Evolutionary conservation across 2,113 vertebrate species (phyloP), one percentile per base, ranked within the genome.

Genomic region (Mobula hypostoma): DNA sequence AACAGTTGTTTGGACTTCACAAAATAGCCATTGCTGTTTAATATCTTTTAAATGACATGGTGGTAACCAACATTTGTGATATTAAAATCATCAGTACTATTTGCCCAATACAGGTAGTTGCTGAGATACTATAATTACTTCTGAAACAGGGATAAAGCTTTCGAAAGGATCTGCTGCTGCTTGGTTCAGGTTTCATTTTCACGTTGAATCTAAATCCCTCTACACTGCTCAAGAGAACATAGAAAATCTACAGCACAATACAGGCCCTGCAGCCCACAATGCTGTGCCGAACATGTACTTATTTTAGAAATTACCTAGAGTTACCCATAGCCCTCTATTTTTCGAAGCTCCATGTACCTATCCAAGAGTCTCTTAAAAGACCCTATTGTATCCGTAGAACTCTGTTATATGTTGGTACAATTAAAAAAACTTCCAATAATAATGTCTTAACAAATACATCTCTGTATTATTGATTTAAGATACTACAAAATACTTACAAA

Each of bases 401-500:
- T n/a, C 63, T 17, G 58, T 32, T 90, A 15, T 66, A 90, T 8
- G 17, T 66, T 19, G 15, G n/a, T 61, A 32, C 5, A 90, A 8
- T 32, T 11, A 68, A 2, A 2, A 17, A 0, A 90, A 32, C 61
- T 90, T 90, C 29, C 85, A 68, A 66, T 32, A 66, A 36, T 90
- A 66, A n/a, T 88, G 24, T 9, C 17, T 4, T 5, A 12, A 12
- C 11, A 24, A 85, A 58, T 85, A 1, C 27, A 1, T n/a, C 19
- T 29, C n/a, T 19, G 7, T 66, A 17, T 32, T 5, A 5, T 90
- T 90, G 63, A 32, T 63, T 87, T n/a, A 3, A 1, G 6, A 90
- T 90, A 66, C 32, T 66, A 63, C 85, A 29, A 63, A 36, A 19
- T 15, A 95, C 98, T 96, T 95, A 99, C 99, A 98, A 99, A 97